These are phyloP conservation scores for Megaceryle maxima DNA, from an alignment of 2,113 vertebrate species.

Conservation along the genomic window DNA sequence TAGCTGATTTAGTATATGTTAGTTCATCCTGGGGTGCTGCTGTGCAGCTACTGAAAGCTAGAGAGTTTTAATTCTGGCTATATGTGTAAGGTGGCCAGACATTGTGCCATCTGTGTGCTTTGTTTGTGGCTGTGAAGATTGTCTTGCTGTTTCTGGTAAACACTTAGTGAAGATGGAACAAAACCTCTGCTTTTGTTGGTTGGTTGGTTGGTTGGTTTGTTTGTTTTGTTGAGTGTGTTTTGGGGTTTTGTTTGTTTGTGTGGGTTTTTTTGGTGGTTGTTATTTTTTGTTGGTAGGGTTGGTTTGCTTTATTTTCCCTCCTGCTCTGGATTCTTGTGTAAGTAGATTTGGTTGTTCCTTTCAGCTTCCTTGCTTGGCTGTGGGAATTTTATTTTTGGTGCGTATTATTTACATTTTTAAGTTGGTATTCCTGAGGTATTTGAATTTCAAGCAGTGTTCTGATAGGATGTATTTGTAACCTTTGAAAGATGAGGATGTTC, in stretches of 20 bases:
- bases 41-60: neutral
- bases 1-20: neutral
- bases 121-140: neutral
- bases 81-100: neutral
- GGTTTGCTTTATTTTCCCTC: neutral
- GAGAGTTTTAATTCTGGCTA: neutral
- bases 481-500: neutral
- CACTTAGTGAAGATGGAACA: neutral
- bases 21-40: neutral
- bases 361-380: neutral
- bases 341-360: neutral
- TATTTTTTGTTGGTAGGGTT: no score
- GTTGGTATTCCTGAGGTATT: neutral
- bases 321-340: neutral
- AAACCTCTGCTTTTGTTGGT: neutral
- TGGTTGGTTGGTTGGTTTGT: neutral
- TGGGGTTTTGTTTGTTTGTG: no score
- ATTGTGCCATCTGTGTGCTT: neutral
- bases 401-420: neutral
- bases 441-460: neutral
- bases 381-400: neutral
- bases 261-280: no score
- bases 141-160: neutral
- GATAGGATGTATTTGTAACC: neutral
- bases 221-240: no score